These are phyloP conservation scores for Drosophila histrio DNA, from an alignment of 2,888 invertebrate species.

Conservation along the genomic window DNA sequence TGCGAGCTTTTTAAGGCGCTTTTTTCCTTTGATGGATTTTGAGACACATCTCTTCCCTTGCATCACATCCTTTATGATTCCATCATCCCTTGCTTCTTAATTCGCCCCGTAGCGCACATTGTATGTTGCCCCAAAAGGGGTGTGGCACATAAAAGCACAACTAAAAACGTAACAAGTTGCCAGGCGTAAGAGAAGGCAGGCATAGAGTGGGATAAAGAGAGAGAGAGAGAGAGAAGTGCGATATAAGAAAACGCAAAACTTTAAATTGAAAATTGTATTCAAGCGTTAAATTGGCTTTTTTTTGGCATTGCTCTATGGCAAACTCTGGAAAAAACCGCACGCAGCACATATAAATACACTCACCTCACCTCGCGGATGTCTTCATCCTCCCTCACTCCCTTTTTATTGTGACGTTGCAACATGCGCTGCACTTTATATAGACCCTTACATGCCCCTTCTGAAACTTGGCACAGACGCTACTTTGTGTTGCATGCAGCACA, in stretches of 20 bases:
- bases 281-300: constrained; percentile 80
- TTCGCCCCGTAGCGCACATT: constrained; percentile 19
- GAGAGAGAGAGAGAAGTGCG: constrained; percentile 26
- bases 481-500: constrained; percentile 14
- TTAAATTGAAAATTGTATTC: constrained; percentile 80
- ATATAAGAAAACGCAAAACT: constrained; percentile 71
- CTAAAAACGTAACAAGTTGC: constrained; percentile 70
- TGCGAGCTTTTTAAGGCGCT: constrained; percentile 70
- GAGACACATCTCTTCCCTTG: constrained; percentile 25
- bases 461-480: constrained; percentile 9
- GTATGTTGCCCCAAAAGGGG: constrained; percentile 22
- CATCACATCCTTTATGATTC: constrained; percentile 28
- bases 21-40: constrained; percentile 63
- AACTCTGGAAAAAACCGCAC: constrained; percentile 43
- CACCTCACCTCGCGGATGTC: constrained; percentile 31
- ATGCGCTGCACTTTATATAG: constrained; percentile 39
- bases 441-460: background rate
- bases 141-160: constrained; percentile 42
- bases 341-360: constrained; percentile 55
- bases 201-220: background rate
- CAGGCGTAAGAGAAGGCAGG: background rate
- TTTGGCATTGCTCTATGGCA: constrained; percentile 49
- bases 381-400: background rate
- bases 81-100: constrained; percentile 17
- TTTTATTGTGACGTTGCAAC: background rate